Conservation (phyloP, 2,888 invertebrate genomes). For the Papilio protenor region DNA sequence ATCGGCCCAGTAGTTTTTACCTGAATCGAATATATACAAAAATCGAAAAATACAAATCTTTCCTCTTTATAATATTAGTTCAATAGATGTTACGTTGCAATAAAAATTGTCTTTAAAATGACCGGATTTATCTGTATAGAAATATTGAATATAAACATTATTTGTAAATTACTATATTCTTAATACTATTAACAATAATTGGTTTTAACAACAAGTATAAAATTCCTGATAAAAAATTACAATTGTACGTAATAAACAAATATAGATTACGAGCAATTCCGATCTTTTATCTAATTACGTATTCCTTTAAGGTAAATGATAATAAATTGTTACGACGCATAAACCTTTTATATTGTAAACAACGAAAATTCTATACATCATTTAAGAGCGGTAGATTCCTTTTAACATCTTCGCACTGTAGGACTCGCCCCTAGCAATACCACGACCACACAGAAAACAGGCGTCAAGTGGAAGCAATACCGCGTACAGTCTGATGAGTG, state of each 20-base stretch:
- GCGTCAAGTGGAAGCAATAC: too few relatives aligned
- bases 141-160: background rate
- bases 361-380: background rate
- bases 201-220: background rate
- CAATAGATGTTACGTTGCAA: too few relatives aligned
- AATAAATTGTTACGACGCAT: background rate
- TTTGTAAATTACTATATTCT: background rate
- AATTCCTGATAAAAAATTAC: slow-evolving; percentile 10
- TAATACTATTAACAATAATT: slow-evolving; percentile 4
- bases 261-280: slow-evolving; percentile 5
- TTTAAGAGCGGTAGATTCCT: too few relatives aligned
- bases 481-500: too few relatives aligned
- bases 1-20: too few relatives aligned
- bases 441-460: too few relatives aligned
- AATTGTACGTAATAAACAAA: slow-evolving; percentile 12
- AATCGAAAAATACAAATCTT: too few relatives aligned
- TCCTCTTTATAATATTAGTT: too few relatives aligned
- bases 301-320: slow-evolving; percentile 21
- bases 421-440: too few relatives aligned
- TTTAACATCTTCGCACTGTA: too few relatives aligned
- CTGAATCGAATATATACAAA: too few relatives aligned
- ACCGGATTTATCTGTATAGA: background rate
- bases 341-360: background rate
- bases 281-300: slow-evolving; percentile 3
- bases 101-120: background rate